A percentile compares a stretch with the other conserved stretches of the same genome.
These are phyloP conservation scores for Tromatobia lineatoria DNA, from an alignment of 2,888 invertebrate genomes.

Conservation along the genomic window DNA sequence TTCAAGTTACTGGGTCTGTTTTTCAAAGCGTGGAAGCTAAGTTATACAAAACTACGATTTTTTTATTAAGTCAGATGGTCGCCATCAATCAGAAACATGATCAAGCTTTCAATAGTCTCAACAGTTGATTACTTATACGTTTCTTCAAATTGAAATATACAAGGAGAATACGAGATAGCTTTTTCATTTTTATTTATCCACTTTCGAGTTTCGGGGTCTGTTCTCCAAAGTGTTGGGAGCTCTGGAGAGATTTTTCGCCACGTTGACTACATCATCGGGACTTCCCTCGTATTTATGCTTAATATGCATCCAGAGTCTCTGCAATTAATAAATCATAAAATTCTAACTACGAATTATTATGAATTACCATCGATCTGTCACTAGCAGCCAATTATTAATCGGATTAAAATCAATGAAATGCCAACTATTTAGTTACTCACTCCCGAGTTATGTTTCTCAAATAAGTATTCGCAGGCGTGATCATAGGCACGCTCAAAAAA, in stretches of 20 bases:
- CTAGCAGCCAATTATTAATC: neutral
- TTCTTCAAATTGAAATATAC: too few relatives aligned
- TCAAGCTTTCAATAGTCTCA: slow-evolving; percentile 10
- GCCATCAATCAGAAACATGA: slow-evolving; percentile 24
- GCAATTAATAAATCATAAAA: slow-evolving; percentile 54
- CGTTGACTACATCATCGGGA: slow-evolving; percentile 42
- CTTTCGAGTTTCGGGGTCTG: neutral
- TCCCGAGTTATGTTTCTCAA: slow-evolving; percentile 84
- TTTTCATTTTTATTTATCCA: neutral
- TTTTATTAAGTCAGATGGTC: slow-evolving; percentile 20
- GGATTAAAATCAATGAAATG: slow-evolving; percentile 1
- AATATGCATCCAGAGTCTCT: slow-evolving; percentile 79
- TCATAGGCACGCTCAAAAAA: slow-evolving; percentile 86
- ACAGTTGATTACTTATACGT: neutral
- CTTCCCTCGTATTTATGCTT: slow-evolving; percentile 74
- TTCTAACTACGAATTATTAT: neutral
- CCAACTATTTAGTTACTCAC: slow-evolving; percentile 66
- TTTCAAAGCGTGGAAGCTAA: too few relatives aligned
- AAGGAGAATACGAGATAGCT: too few relatives aligned
- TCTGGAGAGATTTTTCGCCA: slow-evolving; percentile 23
- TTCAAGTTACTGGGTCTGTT: neutral
- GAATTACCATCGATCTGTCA: neutral
- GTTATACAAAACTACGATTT: neutral
- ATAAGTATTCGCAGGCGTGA: slow-evolving; percentile 82
- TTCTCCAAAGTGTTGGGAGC: slow-evolving; percentile 21